Conservation (phyloP, 2,888 invertebrate genomes). For the Heteromurus nitidus region DNA sequence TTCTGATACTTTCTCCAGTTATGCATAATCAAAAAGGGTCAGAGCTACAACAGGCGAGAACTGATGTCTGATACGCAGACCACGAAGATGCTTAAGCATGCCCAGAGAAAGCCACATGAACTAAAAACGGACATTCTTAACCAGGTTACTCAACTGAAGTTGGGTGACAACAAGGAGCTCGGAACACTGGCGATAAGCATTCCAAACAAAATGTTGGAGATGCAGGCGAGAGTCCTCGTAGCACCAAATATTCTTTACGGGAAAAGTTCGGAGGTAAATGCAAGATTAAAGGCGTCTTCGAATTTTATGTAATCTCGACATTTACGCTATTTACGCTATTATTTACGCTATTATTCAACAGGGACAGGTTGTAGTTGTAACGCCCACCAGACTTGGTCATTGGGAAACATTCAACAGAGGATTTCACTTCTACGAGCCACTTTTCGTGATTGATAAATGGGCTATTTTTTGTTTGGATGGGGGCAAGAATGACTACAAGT, state of each 20-base stretch:
- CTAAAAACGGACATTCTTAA: slow-evolving; percentile 47
- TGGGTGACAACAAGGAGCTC: neutral
- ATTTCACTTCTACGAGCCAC: slow-evolving; percentile 51
- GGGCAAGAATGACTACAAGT: neutral
- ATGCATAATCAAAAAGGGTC: slow-evolving; percentile 65
- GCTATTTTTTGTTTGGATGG: slow-evolving; percentile 44
- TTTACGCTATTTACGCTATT: neutral
- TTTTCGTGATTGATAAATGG: slow-evolving; percentile 48
- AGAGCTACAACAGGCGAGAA: slow-evolving; percentile 55
- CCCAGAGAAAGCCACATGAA: slow-evolving; percentile 55
- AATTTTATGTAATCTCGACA: neutral
- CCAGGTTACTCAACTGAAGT: neutral
- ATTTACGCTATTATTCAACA: neutral
- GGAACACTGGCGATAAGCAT: neutral
- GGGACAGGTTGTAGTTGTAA: neutral
- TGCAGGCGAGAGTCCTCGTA: slow-evolving; percentile 24
- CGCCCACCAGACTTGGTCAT: slow-evolving; percentile 35
- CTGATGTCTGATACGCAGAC: slow-evolving; percentile 61
- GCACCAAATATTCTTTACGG: slow-evolving; percentile 20
- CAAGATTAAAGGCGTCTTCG: neutral
- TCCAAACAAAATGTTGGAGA: slow-evolving; percentile 2
- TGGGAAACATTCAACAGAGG: slow-evolving; percentile 62
- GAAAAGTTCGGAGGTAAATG: neutral
- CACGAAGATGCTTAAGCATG: slow-evolving; percentile 53
- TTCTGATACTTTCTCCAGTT: slow-evolving; percentile 37